Percentiles rank a stretch among this genome's conserved stretches.
phyloP scores from a whole-genome alignment of 2,113 vertebrate species.

The Ranitomeya variabilis region DNA sequence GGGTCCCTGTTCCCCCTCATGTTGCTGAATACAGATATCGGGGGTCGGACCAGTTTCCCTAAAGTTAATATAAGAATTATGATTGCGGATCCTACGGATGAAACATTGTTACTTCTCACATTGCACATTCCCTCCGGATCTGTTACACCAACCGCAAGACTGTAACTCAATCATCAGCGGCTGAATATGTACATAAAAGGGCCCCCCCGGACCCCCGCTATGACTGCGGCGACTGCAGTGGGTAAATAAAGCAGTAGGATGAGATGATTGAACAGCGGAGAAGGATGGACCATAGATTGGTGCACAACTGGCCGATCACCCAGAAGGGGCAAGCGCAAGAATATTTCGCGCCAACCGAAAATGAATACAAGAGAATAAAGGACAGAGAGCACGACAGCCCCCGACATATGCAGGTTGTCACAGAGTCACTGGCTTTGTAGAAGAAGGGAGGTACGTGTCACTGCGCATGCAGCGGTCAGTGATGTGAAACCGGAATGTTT shows the following conservation, averaged over 20 bases:
- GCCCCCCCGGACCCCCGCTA: not conserved
- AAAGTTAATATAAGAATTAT: not conserved
- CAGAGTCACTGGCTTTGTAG: no score
- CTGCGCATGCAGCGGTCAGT: no score
- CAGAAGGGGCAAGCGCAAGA: not conserved
- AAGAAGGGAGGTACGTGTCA: no score
- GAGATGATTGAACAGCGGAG: not conserved
- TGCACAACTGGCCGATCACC: not conserved
- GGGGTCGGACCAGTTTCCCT: no score
- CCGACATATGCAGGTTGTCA: no score
- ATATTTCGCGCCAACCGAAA: not conserved
- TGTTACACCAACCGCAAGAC: not conserved
- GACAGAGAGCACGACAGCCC: no score
- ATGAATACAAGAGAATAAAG: not conserved
- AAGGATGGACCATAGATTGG: conserved; percentile 26
- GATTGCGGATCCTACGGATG: not conserved
- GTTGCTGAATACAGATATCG: no score
- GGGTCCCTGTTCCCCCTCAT: no score
- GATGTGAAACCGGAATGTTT: no score
- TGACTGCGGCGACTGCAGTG: not conserved
- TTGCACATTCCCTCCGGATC: not conserved
- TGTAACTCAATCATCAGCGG: not conserved
- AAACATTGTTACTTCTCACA: not conserved
- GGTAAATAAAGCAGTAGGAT: not conserved
- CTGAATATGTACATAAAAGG: conserved; percentile 17